These are phyloP conservation scores for Protophormia terraenovae DNA, from an alignment of 2,888 invertebrate species.

Conservation along the genomic window DNA sequence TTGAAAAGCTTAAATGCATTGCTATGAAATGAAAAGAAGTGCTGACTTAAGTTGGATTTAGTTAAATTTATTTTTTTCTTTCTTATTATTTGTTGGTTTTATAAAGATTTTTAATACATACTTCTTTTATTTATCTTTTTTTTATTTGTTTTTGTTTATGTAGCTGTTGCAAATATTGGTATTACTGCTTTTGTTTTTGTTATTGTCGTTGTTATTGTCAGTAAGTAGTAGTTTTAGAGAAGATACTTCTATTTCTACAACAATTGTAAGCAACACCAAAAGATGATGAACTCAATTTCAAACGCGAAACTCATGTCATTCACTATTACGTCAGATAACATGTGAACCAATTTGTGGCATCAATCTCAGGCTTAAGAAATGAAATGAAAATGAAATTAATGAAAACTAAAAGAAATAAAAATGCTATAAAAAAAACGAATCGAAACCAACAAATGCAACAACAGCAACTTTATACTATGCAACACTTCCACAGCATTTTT, in stretches of 20 bases:
- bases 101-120: slow-evolving; percentile 15
- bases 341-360: slow-evolving; percentile 80
- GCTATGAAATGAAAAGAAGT: slow-evolving; percentile 21
- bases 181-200: neutral
- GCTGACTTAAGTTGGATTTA: slow-evolving; percentile 44
- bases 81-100: slow-evolving; percentile 31
- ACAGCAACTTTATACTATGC: slow-evolving; percentile 32
- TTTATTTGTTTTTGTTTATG: neutral
- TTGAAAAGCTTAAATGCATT: neutral
- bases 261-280: slow-evolving; percentile 59
- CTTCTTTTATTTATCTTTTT: neutral
- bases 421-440: slow-evolving; percentile 13
- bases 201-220: neutral
- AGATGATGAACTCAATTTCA: slow-evolving; percentile 71
- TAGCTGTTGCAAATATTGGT: slow-evolving; percentile 25
- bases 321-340: slow-evolving; percentile 70
- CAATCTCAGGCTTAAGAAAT: slow-evolving; percentile 77
- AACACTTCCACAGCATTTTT: slow-evolving; percentile 51
- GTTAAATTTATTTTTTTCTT: neutral
- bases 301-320: slow-evolving; percentile 69
- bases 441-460: slow-evolving; percentile 35
- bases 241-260: slow-evolving; percentile 52
- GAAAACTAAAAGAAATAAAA: slow-evolving; percentile 43
- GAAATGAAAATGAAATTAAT: slow-evolving; percentile 63
- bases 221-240: slow-evolving; percentile 1